Conservation (phyloP, 2,797 vertebrate species). For the Chromis chromis region DNA sequence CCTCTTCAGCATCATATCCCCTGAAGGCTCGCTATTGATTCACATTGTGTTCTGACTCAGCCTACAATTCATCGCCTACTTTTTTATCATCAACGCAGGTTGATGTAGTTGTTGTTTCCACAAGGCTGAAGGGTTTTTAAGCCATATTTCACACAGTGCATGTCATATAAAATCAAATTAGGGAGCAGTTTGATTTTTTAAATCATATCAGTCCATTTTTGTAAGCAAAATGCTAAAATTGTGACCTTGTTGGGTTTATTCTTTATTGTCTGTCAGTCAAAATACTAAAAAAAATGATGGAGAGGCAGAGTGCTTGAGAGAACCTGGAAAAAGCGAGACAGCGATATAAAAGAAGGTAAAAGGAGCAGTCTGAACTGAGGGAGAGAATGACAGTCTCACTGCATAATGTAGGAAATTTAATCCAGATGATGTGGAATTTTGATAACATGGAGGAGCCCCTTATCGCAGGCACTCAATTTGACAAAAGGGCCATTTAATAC, state of each 20-base stretch:
- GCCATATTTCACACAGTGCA: slow-evolving; percentile 20
- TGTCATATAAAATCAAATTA: slow-evolving; percentile 27
- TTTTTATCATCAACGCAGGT: slow-evolving; percentile 41
- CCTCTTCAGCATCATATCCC: slow-evolving; percentile 67
- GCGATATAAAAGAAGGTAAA: slow-evolving; percentile 30
- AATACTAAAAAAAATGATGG: slow-evolving; percentile 23
- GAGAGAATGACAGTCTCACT: slow-evolving; percentile 81
- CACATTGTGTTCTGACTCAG: slow-evolving; percentile 63
- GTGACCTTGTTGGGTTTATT: slow-evolving; percentile 55
- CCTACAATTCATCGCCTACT: slow-evolving; percentile 58
- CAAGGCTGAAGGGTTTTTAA: slow-evolving; percentile 32
- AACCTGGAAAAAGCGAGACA: slow-evolving; percentile 2
- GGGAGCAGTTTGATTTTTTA: slow-evolving; percentile 11
- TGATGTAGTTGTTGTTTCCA: slow-evolving; percentile 42
- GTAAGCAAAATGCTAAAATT: slow-evolving; percentile 36
- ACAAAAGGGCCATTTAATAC: slow-evolving; percentile 90
- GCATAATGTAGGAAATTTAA: slow-evolving; percentile 93
- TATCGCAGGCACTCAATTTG: slow-evolving; percentile 91
- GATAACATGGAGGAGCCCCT: slow-evolving; percentile 89
- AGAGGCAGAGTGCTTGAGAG: slow-evolving; percentile 27
- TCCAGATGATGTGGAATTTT: slow-evolving; percentile 88
- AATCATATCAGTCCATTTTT: slow-evolving; percentile 9
- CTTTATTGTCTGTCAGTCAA: slow-evolving; percentile 48
- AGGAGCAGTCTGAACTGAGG: slow-evolving; percentile 71
- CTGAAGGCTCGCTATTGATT: slow-evolving; percentile 67